These are phyloP conservation scores for Epirrita christyi DNA, from an alignment of 2,888 invertebrate species.

Conservation along the genomic window DNA sequence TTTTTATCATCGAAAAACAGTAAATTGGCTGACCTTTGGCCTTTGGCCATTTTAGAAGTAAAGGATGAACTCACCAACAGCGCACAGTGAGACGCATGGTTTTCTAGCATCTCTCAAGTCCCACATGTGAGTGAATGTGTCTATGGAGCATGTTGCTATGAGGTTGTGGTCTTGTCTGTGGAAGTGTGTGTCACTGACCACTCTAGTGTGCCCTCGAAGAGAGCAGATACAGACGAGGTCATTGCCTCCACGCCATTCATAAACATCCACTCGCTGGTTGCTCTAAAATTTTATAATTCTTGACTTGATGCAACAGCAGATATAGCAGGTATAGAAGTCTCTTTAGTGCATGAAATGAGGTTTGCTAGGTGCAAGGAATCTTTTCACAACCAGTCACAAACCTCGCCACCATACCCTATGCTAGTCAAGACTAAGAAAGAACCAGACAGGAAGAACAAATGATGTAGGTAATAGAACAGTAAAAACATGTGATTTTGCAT, in stretches of 20 bases:
- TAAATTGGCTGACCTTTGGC: too few species aligned
- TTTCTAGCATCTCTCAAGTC: constrained; percentile 94
- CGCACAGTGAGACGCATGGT: constrained; percentile 93
- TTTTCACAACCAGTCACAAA: too few species aligned
- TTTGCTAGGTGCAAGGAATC: too few species aligned
- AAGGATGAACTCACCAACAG: constrained; percentile 88
- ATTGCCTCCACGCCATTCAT: constrained; percentile 89
- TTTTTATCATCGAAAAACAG: too few species aligned
- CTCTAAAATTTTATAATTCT: constrained; percentile 82
- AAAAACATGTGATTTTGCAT: too few species aligned
- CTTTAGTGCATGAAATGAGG: too few species aligned
- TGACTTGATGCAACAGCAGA: too few species aligned
- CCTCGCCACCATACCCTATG: too few species aligned
- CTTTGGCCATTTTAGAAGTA: too few species aligned
- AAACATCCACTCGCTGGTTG: constrained; percentile 94
- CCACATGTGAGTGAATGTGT: constrained; percentile 97
- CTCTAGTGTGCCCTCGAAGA: constrained; percentile 92
- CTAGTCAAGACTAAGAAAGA: too few species aligned
- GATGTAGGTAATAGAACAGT: neutral
- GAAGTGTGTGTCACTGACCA: constrained; percentile 97
- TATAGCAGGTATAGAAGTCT: too few species aligned
- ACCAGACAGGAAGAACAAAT: too few species aligned
- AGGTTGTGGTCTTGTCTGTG: constrained; percentile 86
- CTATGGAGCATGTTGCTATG: constrained; percentile 94
- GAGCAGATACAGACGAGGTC: constrained; percentile 90